phyloP scores from a whole-genome alignment of 1,140 invertebrate species.

The Goniozus legneri region DNA sequence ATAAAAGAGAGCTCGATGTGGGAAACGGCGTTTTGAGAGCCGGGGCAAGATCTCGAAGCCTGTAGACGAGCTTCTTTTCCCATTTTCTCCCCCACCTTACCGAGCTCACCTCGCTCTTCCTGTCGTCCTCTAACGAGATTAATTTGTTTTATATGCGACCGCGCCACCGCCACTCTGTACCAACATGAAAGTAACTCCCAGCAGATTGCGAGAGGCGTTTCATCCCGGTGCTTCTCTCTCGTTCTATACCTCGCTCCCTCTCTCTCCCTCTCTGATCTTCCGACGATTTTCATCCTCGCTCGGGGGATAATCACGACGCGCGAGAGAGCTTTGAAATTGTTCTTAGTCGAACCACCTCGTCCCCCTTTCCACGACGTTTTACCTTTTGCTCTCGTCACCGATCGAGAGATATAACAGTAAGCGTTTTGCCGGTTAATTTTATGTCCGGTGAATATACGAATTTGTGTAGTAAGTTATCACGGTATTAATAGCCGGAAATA shows the following conservation, averaged over 20 bases:
- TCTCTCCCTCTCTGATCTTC: conserved; percentile 16
- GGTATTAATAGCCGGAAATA: too few relatives aligned
- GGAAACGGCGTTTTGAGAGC: conserved; percentile 24
- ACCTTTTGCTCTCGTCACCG: too few relatives aligned
- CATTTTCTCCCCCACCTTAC: too few relatives aligned
- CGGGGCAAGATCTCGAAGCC: conserved; percentile 32
- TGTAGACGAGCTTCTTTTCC: too few relatives aligned
- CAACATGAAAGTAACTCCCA: conserved; percentile 41
- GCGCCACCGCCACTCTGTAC: conserved; percentile 36
- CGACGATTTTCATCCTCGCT: conserved; percentile 17
- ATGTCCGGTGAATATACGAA: too few relatives aligned
- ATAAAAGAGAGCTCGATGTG: conserved; percentile 34
- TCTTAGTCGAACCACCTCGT: too few relatives aligned
- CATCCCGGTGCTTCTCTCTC: conserved; percentile 24
- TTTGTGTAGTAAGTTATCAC: too few relatives aligned
- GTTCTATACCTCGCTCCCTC: conserved; percentile 17
- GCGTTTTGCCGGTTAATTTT: too few relatives aligned
- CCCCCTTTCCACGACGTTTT: too few relatives aligned
- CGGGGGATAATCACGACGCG: background rate
- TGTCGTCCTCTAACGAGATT: conserved; percentile 46
- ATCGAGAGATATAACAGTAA: too few relatives aligned
- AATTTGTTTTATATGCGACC: conserved; percentile 49
- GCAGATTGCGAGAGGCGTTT: conserved; percentile 40
- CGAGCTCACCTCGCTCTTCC: too few relatives aligned
- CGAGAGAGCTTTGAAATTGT: too few relatives aligned